Conservation (phyloP, 2,797 vertebrate genomes). For the Anas georgica region DNA sequence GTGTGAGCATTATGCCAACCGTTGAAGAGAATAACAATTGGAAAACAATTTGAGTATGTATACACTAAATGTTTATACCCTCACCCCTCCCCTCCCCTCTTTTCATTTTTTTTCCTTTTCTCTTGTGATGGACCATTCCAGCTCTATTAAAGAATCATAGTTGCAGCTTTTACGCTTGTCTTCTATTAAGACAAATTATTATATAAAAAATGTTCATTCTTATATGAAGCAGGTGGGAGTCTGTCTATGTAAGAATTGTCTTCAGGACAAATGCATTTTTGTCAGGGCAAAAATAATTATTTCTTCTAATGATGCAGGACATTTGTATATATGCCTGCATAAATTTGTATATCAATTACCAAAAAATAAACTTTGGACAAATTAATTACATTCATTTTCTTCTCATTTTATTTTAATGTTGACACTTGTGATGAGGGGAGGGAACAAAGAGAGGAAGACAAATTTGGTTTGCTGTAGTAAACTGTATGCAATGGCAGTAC, state of each 20-base stretch:
- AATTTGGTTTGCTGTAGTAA: neutral
- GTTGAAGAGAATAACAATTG: neutral
- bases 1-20: neutral
- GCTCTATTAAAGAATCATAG: neutral
- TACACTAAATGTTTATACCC: neutral
- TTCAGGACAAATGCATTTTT: no score
- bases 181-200: neutral
- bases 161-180: neutral
- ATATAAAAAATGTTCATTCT: neutral
- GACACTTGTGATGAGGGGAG: neutral
- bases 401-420: neutral
- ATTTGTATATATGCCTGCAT: neutral
- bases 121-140: neutral
- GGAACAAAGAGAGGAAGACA: neutral
- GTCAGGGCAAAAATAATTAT: neutral
- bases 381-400: neutral
- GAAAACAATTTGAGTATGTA: neutral
- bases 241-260: neutral
- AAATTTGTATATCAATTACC: neutral
- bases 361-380: neutral
- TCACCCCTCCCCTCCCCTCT: neutral
- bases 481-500: constrained; percentile 3
- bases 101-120: no score
- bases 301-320: neutral
- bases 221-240: neutral